Conservation (phyloP, 2,888 invertebrate genomes). For the Pollenia amentaria region DNA sequence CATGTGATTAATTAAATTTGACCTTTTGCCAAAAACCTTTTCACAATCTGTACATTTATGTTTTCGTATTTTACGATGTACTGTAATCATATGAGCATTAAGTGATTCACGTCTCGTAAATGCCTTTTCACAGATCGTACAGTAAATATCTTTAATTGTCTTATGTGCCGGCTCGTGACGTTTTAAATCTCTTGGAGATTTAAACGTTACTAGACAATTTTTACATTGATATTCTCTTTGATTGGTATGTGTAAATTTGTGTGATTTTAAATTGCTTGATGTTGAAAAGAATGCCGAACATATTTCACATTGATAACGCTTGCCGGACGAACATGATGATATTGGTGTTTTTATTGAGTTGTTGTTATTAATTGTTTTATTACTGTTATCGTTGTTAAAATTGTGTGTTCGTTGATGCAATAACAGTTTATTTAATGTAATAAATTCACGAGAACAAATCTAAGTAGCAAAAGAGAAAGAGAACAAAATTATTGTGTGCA, state of each 20-base stretch:
- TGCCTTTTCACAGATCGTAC: slow-evolving; percentile 77
- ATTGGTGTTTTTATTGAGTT: slow-evolving; percentile 2
- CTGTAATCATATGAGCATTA: slow-evolving; percentile 76
- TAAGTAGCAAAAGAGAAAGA: slow-evolving; percentile 39
- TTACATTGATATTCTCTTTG: slow-evolving; percentile 76
- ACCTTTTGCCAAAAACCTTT: slow-evolving; percentile 77
- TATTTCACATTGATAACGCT: slow-evolving; percentile 79
- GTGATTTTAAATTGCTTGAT: slow-evolving; percentile 78
- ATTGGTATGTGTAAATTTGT: slow-evolving; percentile 76
- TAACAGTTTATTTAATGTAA: slow-evolving; percentile 77
- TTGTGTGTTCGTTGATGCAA: slow-evolving; percentile 77
- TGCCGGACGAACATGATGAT: slow-evolving; percentile 24
- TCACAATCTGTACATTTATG: slow-evolving; percentile 78
- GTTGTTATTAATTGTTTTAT: slow-evolving; percentile 17
- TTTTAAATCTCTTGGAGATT: slow-evolving; percentile 77
- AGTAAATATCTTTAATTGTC: slow-evolving; percentile 75
- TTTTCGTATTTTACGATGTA: slow-evolving; percentile 77
- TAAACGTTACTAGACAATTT: slow-evolving; percentile 76
- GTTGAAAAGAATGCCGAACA: slow-evolving; percentile 78
- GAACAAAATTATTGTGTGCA: background rate
- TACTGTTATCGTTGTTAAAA: slow-evolving; percentile 27
- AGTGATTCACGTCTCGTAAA: slow-evolving; percentile 77
- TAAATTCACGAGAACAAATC: slow-evolving; percentile 77
- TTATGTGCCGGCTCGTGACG: slow-evolving; percentile 77
- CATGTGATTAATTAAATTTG: slow-evolving; percentile 78